phyloP scores from a whole-genome alignment of 2,888 invertebrate genomes.

The Troglohyphantes excavatus region DNA sequence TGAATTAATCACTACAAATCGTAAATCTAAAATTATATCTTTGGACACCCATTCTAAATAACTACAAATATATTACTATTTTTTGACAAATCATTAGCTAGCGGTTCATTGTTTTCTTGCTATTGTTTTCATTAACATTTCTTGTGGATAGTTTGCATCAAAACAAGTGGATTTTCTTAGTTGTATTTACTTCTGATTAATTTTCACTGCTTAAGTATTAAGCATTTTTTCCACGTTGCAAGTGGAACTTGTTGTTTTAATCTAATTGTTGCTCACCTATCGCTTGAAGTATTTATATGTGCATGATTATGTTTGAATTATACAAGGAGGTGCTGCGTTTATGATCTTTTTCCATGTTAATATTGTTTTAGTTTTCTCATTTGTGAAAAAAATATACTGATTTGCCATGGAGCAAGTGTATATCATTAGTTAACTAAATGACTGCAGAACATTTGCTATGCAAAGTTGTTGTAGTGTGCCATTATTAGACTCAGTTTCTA shows the following conservation, averaged over 20 bases:
- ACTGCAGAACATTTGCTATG: slow-evolving; percentile 76
- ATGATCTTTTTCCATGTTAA: slow-evolving; percentile 50
- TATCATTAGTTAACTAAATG: slow-evolving; percentile 73
- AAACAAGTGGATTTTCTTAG: slow-evolving; percentile 31
- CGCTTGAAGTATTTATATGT: slow-evolving; percentile 53
- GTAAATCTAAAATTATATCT: not conserved
- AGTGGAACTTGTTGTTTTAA: slow-evolving; percentile 35
- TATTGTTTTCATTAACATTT: slow-evolving; percentile 20
- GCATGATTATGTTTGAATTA: slow-evolving; percentile 45
- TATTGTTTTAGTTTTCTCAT: slow-evolving; percentile 42
- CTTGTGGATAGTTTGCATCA: not conserved
- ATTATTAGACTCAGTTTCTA: slow-evolving; percentile 78
- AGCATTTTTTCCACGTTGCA: slow-evolving; percentile 39
- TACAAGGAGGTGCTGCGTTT: slow-evolving; percentile 65
- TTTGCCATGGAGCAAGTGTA: slow-evolving; percentile 58
- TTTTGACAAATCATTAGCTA: slow-evolving; percentile 5
- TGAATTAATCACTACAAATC: too few species aligned
- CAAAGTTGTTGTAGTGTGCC: slow-evolving; percentile 78
- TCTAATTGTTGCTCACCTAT: slow-evolving; percentile 47
- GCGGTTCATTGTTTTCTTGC: not conserved
- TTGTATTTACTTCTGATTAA: slow-evolving; percentile 20
- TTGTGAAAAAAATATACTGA: slow-evolving; percentile 30
- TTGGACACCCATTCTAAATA: not conserved
- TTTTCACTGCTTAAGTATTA: slow-evolving; percentile 52
- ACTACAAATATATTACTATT: slow-evolving; percentile 3